Evolutionary conservation across 2,113 vertebrate species (phyloP), one percentile per base, ranked within the genome.

Genomic region (Myotis yumanensis): DNA sequence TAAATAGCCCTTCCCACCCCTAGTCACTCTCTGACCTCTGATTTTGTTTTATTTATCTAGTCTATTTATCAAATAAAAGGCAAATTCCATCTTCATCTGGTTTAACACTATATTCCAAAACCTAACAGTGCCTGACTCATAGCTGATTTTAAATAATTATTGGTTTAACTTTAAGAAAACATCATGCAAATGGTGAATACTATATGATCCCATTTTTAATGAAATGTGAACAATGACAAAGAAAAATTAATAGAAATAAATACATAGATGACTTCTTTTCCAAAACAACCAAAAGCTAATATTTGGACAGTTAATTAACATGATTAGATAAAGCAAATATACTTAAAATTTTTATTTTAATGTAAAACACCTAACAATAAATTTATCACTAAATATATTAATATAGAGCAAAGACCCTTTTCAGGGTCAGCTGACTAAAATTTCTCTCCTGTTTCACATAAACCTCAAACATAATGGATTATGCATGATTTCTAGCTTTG

Each of bases 341-440:
- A 72, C 2, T 76, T 32, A 76, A 87, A 59, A 32, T n/a, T 51
- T 69, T 71, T 86, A 86, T 59, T 92, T 96, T 91, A 87, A 76
- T 66, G 28, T 80, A 43, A 86, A 91, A n/a, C 3, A 76, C 32
- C 17, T 71, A 90, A 90, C 20, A 88, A 4, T 57, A 86, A 80
- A 92, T 92, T 35, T 71, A 46, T 46, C 32, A 3, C 5, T 92
- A 91, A 90, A 43, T 46, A 76, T 76, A 80, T 51, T 54, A 69
- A 75, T 35, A 20, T 85, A 94, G 9, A 94, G 30, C 14, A 11
- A 85, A 92, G 43, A 17, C 11, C 17, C 20, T 88, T 95, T 91
- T 77, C 23, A 68, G 22, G 4, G 15, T 57, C 72, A 82, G 20
- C 57, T 82, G 32, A 87, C 15, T 88, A 20, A 7, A 91, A 77